Evolutionary conservation across 2,113 vertebrate genomes (phyloP).

Genomic region (Podarcis raffonei): DNA sequence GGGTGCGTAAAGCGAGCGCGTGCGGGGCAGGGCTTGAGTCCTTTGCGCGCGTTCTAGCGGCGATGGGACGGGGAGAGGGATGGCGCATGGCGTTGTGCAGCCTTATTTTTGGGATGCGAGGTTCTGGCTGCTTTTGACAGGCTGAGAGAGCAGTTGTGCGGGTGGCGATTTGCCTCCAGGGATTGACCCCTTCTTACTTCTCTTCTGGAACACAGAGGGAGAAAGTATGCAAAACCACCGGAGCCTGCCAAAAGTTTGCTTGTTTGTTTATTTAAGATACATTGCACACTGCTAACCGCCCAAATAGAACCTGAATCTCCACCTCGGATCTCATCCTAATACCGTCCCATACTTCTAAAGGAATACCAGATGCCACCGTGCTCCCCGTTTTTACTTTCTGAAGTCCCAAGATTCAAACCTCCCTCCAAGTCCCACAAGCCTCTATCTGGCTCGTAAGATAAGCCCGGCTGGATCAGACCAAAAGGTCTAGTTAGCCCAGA

Average conservation of each 20-base stretch:
- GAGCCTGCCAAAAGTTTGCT: background rate
- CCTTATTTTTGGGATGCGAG: no score
- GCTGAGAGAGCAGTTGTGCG: no score
- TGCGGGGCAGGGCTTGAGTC: accelerated
- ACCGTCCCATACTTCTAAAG: no score
- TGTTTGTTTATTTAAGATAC: background rate
- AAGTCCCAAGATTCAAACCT: background rate
- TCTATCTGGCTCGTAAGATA: background rate
- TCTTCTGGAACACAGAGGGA: no score
- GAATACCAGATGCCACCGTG: no score
- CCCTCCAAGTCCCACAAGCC: background rate
- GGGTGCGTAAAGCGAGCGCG: accelerated
- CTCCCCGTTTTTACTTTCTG: background rate
- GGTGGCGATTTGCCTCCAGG: background rate
- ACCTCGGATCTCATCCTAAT: background rate
- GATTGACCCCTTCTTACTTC: background rate
- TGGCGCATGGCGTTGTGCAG: background rate
- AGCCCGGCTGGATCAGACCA: background rate
- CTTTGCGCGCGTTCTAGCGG: background rate
- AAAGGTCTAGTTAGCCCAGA: no score
- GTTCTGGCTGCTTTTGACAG: background rate
- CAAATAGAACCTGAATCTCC: background rate
- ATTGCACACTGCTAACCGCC: background rate
- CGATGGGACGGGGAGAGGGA: background rate
- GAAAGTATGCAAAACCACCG: background rate